A percentile compares a stretch with the other conserved stretches of the same genome.
These are phyloP conservation scores for Ditylenchus dipsaci DNA, from an alignment of 1,140 invertebrate species.

Conservation along the genomic window DNA sequence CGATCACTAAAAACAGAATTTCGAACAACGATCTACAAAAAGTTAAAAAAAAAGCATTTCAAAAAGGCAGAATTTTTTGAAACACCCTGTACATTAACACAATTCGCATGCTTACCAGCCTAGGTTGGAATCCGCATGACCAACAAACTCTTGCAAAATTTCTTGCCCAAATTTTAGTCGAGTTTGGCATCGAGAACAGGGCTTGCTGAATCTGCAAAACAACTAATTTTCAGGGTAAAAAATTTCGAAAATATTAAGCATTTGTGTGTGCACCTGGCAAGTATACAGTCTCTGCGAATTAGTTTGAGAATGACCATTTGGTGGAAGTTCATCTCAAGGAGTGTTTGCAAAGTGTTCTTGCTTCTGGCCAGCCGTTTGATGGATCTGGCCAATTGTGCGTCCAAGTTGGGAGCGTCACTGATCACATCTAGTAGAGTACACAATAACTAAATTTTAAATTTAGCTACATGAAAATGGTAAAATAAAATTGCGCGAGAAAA, in stretches of 20 bases:
- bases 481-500: background rate
- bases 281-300: conserved; percentile 14
- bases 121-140: conserved; percentile 19
- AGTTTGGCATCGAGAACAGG: conserved; percentile 10
- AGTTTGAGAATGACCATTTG: conserved; percentile 13
- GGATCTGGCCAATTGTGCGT: conserved; percentile 8
- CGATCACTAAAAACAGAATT: no score
- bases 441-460: conserved; percentile 4
- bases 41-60: no score
- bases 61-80: no score
- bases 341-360: conserved; percentile 12
- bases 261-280: conserved; percentile 2
- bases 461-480: background rate
- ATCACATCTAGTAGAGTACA: conserved; percentile 7
- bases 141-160: conserved; percentile 3
- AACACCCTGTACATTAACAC: no score
- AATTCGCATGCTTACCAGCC: background rate
- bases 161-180: conserved; percentile 18
- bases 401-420: conserved; percentile 23
- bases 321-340: conserved; percentile 30
- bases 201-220: conserved; percentile 1
- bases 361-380: conserved; percentile 10
- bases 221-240: background rate
- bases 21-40: no score
- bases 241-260: background rate